Conservation (phyloP, 2,888 invertebrate species). For the Cacoxenus indagator region DNA sequence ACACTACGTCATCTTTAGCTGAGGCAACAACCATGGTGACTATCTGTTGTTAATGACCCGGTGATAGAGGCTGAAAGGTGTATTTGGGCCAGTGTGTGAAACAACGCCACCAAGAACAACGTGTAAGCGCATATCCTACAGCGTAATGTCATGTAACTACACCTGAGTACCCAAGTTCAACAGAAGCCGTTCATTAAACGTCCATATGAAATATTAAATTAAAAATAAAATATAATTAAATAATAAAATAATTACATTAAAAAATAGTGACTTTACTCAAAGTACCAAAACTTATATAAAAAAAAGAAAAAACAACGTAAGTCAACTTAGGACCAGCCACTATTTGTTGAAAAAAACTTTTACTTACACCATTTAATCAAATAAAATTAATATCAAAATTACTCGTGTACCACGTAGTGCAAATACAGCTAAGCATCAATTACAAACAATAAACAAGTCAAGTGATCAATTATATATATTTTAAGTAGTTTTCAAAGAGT, state of each 20-base stretch:
- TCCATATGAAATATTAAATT: constrained; percentile 15
- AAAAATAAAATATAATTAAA: neutral
- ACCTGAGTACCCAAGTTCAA: neutral
- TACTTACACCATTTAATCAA: too few relatives aligned
- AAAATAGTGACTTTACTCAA: constrained; percentile 14
- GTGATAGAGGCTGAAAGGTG: constrained; percentile 18
- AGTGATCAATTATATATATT: constrained; percentile 33
- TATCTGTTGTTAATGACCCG: neutral
- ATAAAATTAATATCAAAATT: constrained; percentile 18
- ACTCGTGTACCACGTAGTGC: constrained; percentile 37
- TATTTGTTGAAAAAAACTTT: constrained; percentile 23
- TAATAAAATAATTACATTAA: constrained; percentile 14
- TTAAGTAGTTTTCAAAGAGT: constrained; percentile 35
- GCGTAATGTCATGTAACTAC: neutral
- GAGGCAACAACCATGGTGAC: neutral
- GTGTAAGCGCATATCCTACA: neutral
- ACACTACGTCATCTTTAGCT: neutral
- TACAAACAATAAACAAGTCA: constrained; percentile 20
- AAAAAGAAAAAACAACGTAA: constrained; percentile 20
- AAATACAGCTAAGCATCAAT: constrained; percentile 31
- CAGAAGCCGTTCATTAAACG: constrained; percentile 18
- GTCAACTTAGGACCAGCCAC: constrained; percentile 25
- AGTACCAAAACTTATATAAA: constrained; percentile 22
- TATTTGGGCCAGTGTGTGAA: neutral
- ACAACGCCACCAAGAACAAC: neutral